Evolutionary conservation across 2,888 invertebrate species (phyloP), one percentile per base, ranked within the genome.

Genomic region (Julus scandinavius): DNA sequence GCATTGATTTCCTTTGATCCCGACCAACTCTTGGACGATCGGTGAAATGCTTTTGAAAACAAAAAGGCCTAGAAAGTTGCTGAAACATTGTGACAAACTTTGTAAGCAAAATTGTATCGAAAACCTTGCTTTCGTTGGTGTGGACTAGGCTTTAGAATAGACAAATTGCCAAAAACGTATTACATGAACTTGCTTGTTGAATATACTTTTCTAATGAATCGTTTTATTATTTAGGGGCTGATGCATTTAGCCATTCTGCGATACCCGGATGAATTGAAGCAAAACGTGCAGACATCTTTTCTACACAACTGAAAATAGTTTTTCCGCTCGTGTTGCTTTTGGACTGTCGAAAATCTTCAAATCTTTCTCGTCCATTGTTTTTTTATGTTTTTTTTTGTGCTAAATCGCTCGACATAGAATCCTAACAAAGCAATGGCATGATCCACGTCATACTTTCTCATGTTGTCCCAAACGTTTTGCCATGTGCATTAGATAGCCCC

Each of bases 231-330:
- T 38, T 80, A 80, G 80, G 13, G 80, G 80, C 80, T 38, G 80
- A 80, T 80, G 38, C 80, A 80, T 80, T 80, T 80, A 29, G 80
- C 80, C 80, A 80, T 38, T 80, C 80, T 80, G 80, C 80, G 38
- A 38, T 11, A 38, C 80, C 11, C 13, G 38, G 80, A 80, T 80
- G 80, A 80, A 80, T 80, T 29, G 38, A 80, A 13, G 80, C 80
- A 13, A 38, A 80, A 80, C 13, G 5, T 80, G 80, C 13, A 80
- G 38, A 80, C 38, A 72, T 29, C 11, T 80, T 80, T 80, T 80
- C 80, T 80, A 80, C 80, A 1, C 20, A 80, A 80, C 80, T 38
- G 80, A 38, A 80, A 80, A 38, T 80, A 80, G 80, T 38, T 80
- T 7, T 80, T 38, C n/a, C 38, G 2, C 38, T 80, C 80, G 38